A percentile compares a stretch with the other conserved stretches of the same genome.
These are phyloP conservation scores for Herminia tarsipennalis DNA, from an alignment of 2,888 invertebrate genomes.

Conservation along the genomic window DNA sequence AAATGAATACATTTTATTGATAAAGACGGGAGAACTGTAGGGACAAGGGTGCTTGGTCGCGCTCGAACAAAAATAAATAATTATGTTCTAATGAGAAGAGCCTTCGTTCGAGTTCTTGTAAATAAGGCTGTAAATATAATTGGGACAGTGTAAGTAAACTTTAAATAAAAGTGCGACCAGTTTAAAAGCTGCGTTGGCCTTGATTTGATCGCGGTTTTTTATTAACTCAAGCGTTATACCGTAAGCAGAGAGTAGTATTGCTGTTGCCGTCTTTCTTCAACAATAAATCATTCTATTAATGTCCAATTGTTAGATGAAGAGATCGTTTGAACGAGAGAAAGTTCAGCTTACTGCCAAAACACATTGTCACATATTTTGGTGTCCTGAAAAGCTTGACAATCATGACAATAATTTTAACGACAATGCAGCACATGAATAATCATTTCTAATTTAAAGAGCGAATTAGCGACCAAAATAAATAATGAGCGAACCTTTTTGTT, in stretches of 20 bases:
- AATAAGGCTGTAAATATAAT: constrained; percentile 7
- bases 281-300: not conserved
- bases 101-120: constrained; percentile 16
- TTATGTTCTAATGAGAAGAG: constrained; percentile 24
- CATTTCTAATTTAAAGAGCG: too few species aligned
- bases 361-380: too few species aligned
- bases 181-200: constrained; percentile 20
- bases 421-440: too few species aligned
- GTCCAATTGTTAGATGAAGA: too few species aligned
- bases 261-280: not conserved
- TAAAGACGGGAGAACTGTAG: constrained; percentile 45
- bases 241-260: constrained; percentile 1
- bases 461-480: too few species aligned
- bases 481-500: too few species aligned
- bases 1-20: constrained; percentile 53
- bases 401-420: too few species aligned
- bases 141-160: constrained; percentile 5
- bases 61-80: constrained; percentile 35
- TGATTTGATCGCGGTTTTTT: constrained; percentile 15
- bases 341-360: not conserved
- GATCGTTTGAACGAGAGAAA: too few species aligned
- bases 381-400: too few species aligned
- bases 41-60: constrained; percentile 28
- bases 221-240: not conserved
- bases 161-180: constrained; percentile 9